A percentile compares a stretch with the other conserved stretches of the same genome.
Conservation (phyloP, 2,888 invertebrate genomes). For the Xestoiulus laeticollis region DNA sequence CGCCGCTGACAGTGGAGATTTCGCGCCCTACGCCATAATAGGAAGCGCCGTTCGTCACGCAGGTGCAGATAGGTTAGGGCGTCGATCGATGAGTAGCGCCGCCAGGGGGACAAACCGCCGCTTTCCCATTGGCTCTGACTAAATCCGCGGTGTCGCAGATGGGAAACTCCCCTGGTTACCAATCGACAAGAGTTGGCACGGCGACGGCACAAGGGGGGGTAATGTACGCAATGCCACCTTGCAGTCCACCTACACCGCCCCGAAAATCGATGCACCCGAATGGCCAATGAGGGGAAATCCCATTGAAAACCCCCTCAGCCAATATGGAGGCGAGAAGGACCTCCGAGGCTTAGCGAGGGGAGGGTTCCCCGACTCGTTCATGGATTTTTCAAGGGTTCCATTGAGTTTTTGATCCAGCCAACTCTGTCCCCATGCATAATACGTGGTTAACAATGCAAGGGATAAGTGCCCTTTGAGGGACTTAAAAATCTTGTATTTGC, state of each 20-base stretch:
- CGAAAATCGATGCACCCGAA: neutral
- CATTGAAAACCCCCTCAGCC: neutral
- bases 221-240: neutral
- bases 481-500: neutral
- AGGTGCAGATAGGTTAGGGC: neutral
- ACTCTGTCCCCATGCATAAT: neutral
- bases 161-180: conserved; percentile 16
- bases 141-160: neutral
- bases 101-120: neutral
- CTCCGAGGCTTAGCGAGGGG: neutral
- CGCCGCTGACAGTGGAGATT: neutral
- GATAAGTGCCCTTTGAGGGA: neutral
- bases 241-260: neutral
- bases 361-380: neutral
- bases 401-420: neutral
- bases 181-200: neutral
- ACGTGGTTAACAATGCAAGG: neutral
- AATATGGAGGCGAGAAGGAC: neutral
- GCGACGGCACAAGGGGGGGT: neutral
- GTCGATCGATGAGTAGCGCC: neutral
- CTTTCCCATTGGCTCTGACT: neutral
- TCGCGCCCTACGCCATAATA: conserved; percentile 1
- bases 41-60: neutral
- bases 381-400: neutral
- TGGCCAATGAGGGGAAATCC: neutral